phyloP scores from a whole-genome alignment of 2,113 vertebrate species.

The Pygathrix nemaeus region DNA sequence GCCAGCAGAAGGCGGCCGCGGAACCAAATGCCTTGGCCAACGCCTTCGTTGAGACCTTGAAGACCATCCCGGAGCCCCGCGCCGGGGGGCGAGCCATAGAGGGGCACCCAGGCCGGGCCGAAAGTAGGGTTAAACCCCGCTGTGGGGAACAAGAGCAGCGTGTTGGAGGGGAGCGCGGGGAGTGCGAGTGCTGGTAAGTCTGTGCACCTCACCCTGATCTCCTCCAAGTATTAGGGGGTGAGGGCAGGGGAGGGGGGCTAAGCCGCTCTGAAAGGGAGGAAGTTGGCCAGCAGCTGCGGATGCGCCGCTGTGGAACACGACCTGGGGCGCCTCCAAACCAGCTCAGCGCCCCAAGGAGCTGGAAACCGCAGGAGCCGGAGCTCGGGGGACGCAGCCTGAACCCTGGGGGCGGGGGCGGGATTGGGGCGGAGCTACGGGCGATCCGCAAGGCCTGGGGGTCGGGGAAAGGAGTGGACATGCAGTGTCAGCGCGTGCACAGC shows the following conservation, averaged over 20 bases:
- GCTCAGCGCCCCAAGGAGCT: neutral
- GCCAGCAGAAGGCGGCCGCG: constrained; percentile 91
- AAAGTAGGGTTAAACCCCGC: constrained; percentile 94
- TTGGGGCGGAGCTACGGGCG: too few species aligned
- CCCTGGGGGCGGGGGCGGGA: too few species aligned
- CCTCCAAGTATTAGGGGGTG: neutral
- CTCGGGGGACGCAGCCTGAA: neutral
- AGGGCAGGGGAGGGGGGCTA: too few species aligned
- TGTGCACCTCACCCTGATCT: neutral
- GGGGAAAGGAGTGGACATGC: accelerated
- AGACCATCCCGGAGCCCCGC: constrained; percentile 89
- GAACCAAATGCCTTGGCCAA: constrained; percentile 92
- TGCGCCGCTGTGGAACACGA: neutral
- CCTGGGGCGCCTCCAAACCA: neutral
- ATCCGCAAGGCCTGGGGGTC: accelerated
- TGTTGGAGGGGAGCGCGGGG: neutral
- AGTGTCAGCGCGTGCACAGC: neutral
- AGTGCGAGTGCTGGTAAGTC: neutral
- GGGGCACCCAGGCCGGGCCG: constrained; percentile 93
- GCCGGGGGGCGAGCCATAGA: constrained; percentile 94
- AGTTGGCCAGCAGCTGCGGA: neutral
- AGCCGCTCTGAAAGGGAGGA: neutral
- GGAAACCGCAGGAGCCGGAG: accelerated
- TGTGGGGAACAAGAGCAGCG: constrained; percentile 43
- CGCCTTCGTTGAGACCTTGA: constrained; percentile 91